Evolutionary conservation across 2,888 invertebrate genomes (phyloP).

Genomic region (Phengaris alcon): DNA sequence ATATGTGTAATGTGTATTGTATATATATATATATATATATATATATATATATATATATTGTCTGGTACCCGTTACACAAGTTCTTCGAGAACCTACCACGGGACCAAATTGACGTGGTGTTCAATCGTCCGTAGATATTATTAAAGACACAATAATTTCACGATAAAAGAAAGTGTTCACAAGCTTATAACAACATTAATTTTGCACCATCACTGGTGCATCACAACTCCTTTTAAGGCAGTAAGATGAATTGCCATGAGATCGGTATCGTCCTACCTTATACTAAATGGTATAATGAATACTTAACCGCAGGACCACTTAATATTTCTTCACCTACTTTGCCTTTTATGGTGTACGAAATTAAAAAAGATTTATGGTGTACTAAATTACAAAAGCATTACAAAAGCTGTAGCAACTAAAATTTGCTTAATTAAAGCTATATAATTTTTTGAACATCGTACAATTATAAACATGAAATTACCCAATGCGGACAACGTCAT

Average conservation of each 20-base stretch:
- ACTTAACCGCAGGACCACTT: constrained; percentile 12
- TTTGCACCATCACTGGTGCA: constrained; percentile 12
- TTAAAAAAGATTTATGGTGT: neutral
- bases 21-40: too few species aligned
- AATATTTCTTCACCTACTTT: constrained; percentile 26
- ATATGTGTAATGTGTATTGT: too few species aligned
- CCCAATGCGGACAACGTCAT: neutral
- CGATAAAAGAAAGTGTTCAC: constrained; percentile 12
- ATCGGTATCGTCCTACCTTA: constrained; percentile 5
- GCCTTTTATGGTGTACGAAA: constrained; percentile 2
- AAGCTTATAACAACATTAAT: neutral
- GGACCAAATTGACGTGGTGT: too few species aligned
- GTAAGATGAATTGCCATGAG: constrained; percentile 18
- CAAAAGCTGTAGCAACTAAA: neutral
- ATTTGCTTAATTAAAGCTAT: neutral
- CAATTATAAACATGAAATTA: neutral
- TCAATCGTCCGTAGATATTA: neutral
- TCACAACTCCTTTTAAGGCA: neutral
- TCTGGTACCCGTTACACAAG: too few species aligned
- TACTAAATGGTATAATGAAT: constrained; percentile 4
- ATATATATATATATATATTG: too few species aligned
- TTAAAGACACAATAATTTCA: neutral
- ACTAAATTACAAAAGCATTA: neutral
- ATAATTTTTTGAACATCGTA: neutral
- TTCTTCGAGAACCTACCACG: too few species aligned